These are phyloP conservation scores for Zaprionus nigranus DNA, from an alignment of 1,140 invertebrate species.

Conservation along the genomic window DNA sequence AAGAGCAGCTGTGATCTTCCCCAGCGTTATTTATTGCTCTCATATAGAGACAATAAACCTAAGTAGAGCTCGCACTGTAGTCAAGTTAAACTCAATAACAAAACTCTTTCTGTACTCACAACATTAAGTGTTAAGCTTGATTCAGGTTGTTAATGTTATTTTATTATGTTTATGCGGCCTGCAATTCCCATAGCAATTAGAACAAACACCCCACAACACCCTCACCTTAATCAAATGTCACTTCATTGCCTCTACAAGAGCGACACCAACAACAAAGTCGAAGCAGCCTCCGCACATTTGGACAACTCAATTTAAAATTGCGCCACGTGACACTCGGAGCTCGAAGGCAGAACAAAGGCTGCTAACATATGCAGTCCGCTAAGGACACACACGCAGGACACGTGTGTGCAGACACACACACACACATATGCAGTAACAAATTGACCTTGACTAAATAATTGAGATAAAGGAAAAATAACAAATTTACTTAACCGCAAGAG, in stretches of 20 bases:
- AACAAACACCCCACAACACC: slow-evolving; percentile 8
- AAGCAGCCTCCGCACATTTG: slow-evolving; percentile 24
- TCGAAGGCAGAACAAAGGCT: slow-evolving; percentile 20
- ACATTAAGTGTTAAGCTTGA: slow-evolving; percentile 25
- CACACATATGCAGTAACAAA: slow-evolving; percentile 31
- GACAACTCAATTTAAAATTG: slow-evolving; percentile 59
- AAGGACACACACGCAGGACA: slow-evolving; percentile 32
- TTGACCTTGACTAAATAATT: slow-evolving; percentile 68
- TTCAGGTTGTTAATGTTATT: slow-evolving; percentile 39
- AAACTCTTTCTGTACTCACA: background rate
- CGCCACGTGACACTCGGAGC: slow-evolving; percentile 51
- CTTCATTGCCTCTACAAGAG: slow-evolving; percentile 50
- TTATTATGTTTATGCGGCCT: slow-evolving; percentile 15
- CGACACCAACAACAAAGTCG: slow-evolving; percentile 17
- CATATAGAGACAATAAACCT: too few relatives aligned
- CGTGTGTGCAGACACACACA: slow-evolving; percentile 17
- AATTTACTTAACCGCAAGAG: slow-evolving; percentile 54
- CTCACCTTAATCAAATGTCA: slow-evolving; percentile 22
- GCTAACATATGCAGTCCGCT: slow-evolving; percentile 49
- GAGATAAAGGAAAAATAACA: slow-evolving; percentile 46
- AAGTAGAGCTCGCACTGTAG: too few relatives aligned
- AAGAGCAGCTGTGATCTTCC: too few relatives aligned
- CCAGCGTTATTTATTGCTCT: too few relatives aligned
- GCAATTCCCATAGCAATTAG: slow-evolving; percentile 60
- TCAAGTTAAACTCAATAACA: background rate